A percentile compares a stretch with the other conserved stretches of the same genome.
These are phyloP conservation scores for Rhipidura dahli DNA, from an alignment of 2,113 vertebrate species.

Conservation along the genomic window DNA sequence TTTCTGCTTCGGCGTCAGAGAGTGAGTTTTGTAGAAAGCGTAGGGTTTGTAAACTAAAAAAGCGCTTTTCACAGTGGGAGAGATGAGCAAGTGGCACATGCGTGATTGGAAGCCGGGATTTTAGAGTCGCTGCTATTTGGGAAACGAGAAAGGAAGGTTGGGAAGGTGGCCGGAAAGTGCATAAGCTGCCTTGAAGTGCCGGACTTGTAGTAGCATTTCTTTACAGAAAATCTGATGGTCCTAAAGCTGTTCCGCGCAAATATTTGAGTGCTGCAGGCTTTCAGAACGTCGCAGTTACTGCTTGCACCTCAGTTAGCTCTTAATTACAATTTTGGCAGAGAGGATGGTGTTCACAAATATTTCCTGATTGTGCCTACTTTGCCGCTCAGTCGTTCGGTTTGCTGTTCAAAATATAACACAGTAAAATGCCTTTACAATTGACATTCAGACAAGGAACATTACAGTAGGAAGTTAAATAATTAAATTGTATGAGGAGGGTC, in stretches of 20 bases:
- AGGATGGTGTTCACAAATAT: fast-evolving
- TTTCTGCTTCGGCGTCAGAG: background rate
- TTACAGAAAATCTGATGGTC: no score
- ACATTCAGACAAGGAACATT: background rate
- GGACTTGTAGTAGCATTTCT: fast-evolving
- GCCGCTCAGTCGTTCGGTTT: background rate
- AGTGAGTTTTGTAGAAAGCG: fast-evolving
- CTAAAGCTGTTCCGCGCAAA: background rate
- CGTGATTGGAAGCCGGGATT: no score
- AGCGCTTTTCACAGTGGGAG: fast-evolving
- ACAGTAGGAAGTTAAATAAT: background rate
- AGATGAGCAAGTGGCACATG: fast-evolving
- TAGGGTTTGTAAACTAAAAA: fast-evolving
- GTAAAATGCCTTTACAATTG: background rate
- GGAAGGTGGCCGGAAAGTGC: background rate
- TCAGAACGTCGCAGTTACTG: fast-evolving
- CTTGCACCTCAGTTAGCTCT: background rate
- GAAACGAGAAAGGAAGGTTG: background rate
- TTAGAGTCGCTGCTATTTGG: background rate
- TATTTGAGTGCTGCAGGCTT: background rate
- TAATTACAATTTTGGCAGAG: background rate
- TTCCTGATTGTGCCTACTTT: background rate
- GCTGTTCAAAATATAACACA: background rate
- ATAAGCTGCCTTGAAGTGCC: background rate
- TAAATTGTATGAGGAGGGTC: background rate